Conservation (phyloP, 2,888 invertebrate species). For the Hoplodrina ambigua region DNA sequence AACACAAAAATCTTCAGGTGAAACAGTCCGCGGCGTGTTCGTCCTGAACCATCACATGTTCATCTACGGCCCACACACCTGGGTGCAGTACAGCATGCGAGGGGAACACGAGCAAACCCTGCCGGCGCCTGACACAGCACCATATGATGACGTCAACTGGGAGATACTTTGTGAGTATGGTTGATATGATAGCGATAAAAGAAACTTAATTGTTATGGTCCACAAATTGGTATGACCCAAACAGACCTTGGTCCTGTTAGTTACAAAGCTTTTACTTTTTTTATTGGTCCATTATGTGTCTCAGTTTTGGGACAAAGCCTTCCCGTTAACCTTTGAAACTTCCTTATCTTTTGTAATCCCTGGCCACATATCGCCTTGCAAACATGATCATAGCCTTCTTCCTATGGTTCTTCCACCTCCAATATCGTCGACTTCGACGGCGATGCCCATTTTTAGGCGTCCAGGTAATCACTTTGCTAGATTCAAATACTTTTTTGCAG, state of each 20-base stretch:
- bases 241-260: not conserved
- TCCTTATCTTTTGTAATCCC: no score
- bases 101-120: slow-evolving; percentile 92
- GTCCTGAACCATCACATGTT: slow-evolving; percentile 91
- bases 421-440: no score
- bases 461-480: not conserved
- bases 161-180: slow-evolving; percentile 92
- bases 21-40: slow-evolving; percentile 85
- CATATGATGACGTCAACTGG: slow-evolving; percentile 92
- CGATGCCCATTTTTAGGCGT: no score
- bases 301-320: not conserved
- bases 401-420: no score
- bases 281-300: not conserved
- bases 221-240: no score
- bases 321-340: no score
- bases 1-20: slow-evolving; percentile 77
- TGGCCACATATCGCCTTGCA: no score
- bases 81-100: slow-evolving; percentile 94
- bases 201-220: no score
- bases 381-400: no score
- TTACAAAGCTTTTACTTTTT: not conserved
- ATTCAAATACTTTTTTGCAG: slow-evolving; percentile 68
- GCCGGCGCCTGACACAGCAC: slow-evolving; percentile 90
- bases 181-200: not conserved
- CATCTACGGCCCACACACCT: slow-evolving; percentile 94